Base-by-base conservation (phyloP, 2,888 invertebrate genomes). In the Melinaea menophilus region DNA sequence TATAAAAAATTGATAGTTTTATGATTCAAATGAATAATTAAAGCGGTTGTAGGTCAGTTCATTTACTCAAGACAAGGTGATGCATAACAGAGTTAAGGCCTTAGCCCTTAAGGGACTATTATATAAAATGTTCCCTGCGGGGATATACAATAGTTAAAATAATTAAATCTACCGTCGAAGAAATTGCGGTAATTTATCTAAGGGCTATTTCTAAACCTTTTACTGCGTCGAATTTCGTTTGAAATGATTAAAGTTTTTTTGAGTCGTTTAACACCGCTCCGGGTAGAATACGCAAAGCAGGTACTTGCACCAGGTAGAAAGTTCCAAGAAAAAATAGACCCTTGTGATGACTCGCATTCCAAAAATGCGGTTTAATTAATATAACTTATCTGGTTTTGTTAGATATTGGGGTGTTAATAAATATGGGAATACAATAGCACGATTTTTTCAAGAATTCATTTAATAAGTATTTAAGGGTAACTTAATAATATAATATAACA, bases 221-320 rank as follows among this genome's bases (percentile, higher is more conserved):
- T 9, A 41, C 11, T 11, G 41, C 5, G 41, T 41, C 41, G 41
- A 41, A 41, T 66, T 62, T 62, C 61, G 59, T 61, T 62, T 62
- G 35, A 63, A 71, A 69, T 61, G 51, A 62, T 61, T 84, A 83
- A 85, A 84, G 85, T 79, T 79, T 78, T 80, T 81, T 78, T 78
- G 81, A 82, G 80, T 80, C 77, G 78, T 75, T 84, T 87, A 88
- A 88, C 87, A 81, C 82, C 81, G 86, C 88, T 88, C 86, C 85
- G 87, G 84, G 84, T 84, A 85, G 74, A 79, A 75, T 78, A 12
- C 78, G 76, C 76, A 78, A 78, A 77, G 74, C 77, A 74, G 71
- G 75, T 69, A 69, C 61, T 60, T 58, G 22, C 41, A 58, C 55
- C 70, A 70, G 70, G 70, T 70, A 70, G 61, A 69, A 63, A 62